Percentiles rank a stretch among this genome's conserved stretches.
These are phyloP conservation scores for Siniperca scherzeri DNA, from an alignment of 2,797 vertebrate genomes.

Conservation along the genomic window DNA sequence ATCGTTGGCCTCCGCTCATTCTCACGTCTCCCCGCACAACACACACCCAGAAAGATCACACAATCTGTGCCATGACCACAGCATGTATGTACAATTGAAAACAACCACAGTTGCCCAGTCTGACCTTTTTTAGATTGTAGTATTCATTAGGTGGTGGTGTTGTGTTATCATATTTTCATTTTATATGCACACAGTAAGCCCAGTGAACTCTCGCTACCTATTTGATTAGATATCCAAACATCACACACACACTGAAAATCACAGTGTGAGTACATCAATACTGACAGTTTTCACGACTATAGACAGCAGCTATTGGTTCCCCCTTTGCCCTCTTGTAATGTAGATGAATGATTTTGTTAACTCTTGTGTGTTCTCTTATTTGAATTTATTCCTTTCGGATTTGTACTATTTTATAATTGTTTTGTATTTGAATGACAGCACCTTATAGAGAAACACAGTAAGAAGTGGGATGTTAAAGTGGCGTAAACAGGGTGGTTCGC, in stretches of 20 bases:
- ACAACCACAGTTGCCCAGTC: slow-evolving; percentile 51
- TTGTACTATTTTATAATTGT: slow-evolving; percentile 84
- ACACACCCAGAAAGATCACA: slow-evolving; percentile 21
- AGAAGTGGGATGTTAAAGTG: slow-evolving; percentile 49
- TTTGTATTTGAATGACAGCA: slow-evolving; percentile 86
- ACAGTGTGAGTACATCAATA: slow-evolving; percentile 29
- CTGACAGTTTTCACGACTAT: slow-evolving; percentile 41
- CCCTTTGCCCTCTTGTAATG: slow-evolving; percentile 69
- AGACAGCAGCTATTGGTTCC: slow-evolving; percentile 70
- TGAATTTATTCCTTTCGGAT: slow-evolving; percentile 81
- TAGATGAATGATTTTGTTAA: slow-evolving; percentile 77
- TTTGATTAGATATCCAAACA: slow-evolving; percentile 57
- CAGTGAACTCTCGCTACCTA: slow-evolving; percentile 56
- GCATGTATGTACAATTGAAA: slow-evolving; percentile 40
- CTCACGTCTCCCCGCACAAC: slow-evolving; percentile 39
- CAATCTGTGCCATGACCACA: slow-evolving; percentile 64
- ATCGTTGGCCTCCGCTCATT: slow-evolving; percentile 66
- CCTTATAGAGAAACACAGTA: slow-evolving; percentile 79
- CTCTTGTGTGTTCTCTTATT: slow-evolving; percentile 79
- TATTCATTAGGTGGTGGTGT: slow-evolving; percentile 65
- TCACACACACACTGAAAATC: slow-evolving; percentile 37
- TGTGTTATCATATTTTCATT: slow-evolving; percentile 52
- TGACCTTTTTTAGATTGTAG: slow-evolving; percentile 53
- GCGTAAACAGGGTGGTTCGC: slow-evolving; percentile 62
- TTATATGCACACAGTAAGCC: slow-evolving; percentile 52